phyloP scores from a whole-genome alignment of 23 tunicate species.

The Styela clava region DNA sequence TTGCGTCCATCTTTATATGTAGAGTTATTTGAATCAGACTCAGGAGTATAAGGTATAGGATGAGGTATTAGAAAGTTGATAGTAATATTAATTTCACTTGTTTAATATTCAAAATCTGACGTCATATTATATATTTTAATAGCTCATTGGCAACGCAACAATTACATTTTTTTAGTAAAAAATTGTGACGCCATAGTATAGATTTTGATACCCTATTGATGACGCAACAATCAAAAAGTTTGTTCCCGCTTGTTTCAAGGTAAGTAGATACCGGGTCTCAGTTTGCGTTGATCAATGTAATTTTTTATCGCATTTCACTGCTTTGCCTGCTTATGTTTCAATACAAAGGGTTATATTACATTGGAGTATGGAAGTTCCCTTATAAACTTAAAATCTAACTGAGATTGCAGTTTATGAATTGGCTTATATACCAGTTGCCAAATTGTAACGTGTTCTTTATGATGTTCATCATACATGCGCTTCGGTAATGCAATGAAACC shows the following conservation, averaged over 20 bases:
- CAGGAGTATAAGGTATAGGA: background rate
- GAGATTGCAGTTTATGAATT: no score
- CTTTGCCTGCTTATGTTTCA: conserved; percentile 24
- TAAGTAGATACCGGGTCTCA: background rate
- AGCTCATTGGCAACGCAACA: no score
- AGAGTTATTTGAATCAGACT: background rate
- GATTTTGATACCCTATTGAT: background rate
- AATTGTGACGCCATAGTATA: background rate
- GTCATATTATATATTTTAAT: no score
- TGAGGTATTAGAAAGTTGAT: no score
- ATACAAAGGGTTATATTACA: conserved; percentile 15
- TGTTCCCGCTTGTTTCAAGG: background rate
- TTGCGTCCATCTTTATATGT: background rate
- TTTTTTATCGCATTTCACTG: conserved; percentile 26
- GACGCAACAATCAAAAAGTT: background rate
- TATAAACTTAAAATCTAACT: no score
- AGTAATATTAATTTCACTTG: no score
- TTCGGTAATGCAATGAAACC: no score
- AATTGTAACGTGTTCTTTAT: no score
- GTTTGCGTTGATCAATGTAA: conserved; percentile 8
- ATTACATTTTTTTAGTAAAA: no score
- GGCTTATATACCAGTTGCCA: no score
- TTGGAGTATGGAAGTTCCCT: background rate
- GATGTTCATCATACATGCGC: no score
- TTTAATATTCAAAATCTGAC: no score